Conservation (phyloP, 2,113 vertebrate genomes). For the Hypanus sabinus region DNA sequence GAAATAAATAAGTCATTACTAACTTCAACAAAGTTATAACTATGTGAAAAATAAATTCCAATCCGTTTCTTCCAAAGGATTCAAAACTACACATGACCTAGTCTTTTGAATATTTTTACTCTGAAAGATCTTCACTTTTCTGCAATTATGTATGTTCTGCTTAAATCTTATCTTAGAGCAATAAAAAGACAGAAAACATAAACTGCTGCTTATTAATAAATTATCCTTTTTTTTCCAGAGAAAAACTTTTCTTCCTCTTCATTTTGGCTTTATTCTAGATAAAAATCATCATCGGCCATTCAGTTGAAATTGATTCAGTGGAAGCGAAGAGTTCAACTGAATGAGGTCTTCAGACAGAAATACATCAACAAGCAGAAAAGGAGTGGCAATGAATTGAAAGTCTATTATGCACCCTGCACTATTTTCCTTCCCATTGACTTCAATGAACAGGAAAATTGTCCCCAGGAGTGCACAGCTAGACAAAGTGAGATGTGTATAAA, state of each 20-base stretch:
- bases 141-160: not conserved
- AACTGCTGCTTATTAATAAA: not conserved
- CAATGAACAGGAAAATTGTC: not conserved
- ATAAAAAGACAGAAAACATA: not conserved
- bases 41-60: not conserved
- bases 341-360: no score
- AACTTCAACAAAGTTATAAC: not conserved
- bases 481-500: not conserved
- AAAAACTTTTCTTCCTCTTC: not conserved
- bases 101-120: not conserved
- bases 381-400: not conserved
- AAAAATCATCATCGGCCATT: not conserved
- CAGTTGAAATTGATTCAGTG: not conserved
- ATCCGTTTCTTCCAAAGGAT: not conserved
- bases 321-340: not conserved
- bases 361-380: not conserved
- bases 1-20: no score
- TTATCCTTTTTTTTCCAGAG: not conserved
- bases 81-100: not conserved
- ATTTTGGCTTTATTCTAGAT: not conserved
- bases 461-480: not conserved
- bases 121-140: not conserved
- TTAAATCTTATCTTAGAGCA: not conserved
- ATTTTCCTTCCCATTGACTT: not conserved
- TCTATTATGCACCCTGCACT: not conserved